Evolutionary conservation across 1,140 invertebrate species (phyloP), one percentile per base, ranked within the genome.

Genomic region (Neuroterus valhalla): DNA sequence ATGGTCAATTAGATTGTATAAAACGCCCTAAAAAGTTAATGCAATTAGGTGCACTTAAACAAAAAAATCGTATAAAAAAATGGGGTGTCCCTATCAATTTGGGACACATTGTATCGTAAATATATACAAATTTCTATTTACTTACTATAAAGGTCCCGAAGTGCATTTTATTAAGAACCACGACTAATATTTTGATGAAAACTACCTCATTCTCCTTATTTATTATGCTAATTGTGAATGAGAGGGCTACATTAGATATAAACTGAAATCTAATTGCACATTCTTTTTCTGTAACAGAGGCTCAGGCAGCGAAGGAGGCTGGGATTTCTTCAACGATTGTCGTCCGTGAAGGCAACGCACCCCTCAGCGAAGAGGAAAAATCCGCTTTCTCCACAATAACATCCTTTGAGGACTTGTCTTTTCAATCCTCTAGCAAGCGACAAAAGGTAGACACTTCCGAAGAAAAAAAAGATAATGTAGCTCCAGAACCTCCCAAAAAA

Each of bases 331-430:
- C 92, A 23, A 89, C 92, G 2, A 81, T 98, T 19, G 92, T 97
- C 0, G 88, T 92, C 67, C 93, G 97, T 55, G 94, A 95, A 71
- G 96, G 96, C 38, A 97, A 97, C 86, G 92, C 91, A 1, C 87
- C 92, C 3, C 87, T 96, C 0, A 90, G 91, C 5, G 91, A 92
- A 11, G 93, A 94, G 74, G 92, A 93, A 8, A 88, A 90, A 73
- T 83, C 90, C 44, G 86, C 90, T 14, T 96, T 92, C 83, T 87
- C 89, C 15, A 91, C 92, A 12, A 89, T 94, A 38, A 87, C 90
- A 44, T 91, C 91, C 2, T 93, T 94, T 80, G 83, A 86, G 44
- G 91, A 92, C 50, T 74, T 91, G 50, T 86, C 78, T 21, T 91
- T 82, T 86, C 83, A 83, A 85, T 82, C 79, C 1, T 78, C 85